Percentiles rank a stretch among this genome's conserved stretches.
Evolutionary conservation across 2,797 vertebrate species (phyloP).

Genomic region (Nannoperca australis): DNA sequence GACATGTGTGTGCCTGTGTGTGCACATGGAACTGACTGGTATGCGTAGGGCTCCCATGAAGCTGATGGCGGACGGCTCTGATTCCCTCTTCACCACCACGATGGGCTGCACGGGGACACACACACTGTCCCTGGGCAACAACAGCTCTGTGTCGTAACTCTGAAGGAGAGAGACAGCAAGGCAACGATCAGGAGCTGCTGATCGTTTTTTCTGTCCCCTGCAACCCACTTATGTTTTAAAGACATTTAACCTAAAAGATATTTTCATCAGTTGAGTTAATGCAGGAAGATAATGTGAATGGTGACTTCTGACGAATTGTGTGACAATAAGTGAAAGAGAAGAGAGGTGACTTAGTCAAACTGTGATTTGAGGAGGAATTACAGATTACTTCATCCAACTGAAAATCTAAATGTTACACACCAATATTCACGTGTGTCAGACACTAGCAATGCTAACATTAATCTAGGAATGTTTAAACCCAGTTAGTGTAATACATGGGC

Average conservation of each 20-base stretch:
- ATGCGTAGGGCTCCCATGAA: conserved; percentile 92
- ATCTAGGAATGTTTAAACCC: not conserved
- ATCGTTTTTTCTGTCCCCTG: no score
- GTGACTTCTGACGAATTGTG: not conserved
- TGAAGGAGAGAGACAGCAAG: conserved; percentile 31
- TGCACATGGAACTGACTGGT: conserved; percentile 82
- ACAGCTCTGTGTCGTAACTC: conserved; percentile 83
- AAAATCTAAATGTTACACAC: not conserved
- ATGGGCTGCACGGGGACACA: conserved; percentile 78
- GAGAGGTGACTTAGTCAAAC: not conserved
- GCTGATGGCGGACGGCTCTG: conserved; percentile 90
- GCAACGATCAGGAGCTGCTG: not conserved
- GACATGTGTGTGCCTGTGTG: not conserved
- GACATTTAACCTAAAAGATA: not conserved
- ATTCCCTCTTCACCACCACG: conserved; percentile 79
- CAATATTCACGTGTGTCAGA: not conserved
- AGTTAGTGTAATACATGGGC: not conserved
- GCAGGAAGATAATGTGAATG: not conserved
- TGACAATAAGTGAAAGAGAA: not conserved
- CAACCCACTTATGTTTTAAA: not conserved
- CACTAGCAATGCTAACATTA: not conserved
- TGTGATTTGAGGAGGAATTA: conserved; percentile 5
- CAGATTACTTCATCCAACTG: not conserved
- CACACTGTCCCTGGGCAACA: conserved; percentile 74
- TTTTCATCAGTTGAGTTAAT: not conserved